A percentile compares a stretch with the other conserved stretches of the same genome.
phyloP scores from a whole-genome alignment of 2,113 vertebrate genomes.

The Trachemys scripta region DNA sequence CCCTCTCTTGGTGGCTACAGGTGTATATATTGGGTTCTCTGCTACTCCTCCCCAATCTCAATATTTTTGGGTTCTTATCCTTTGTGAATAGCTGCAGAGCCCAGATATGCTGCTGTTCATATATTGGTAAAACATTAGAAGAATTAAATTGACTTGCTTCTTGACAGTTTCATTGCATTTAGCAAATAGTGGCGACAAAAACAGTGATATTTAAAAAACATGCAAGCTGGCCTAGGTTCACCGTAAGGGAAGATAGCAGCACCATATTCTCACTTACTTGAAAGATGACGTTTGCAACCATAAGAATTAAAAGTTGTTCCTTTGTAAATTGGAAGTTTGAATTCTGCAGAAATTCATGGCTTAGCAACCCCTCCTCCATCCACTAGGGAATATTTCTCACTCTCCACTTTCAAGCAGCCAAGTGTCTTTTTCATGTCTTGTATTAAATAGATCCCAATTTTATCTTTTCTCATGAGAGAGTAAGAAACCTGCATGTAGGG shows the following conservation, averaged over 20 bases:
- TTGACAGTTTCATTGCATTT: background rate
- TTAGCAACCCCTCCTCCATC: background rate
- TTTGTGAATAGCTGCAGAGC: background rate
- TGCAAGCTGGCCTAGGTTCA: background rate
- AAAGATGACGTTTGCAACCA: background rate
- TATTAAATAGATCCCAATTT: background rate
- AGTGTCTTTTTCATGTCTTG: background rate
- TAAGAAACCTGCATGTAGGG: background rate
- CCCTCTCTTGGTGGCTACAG: background rate
- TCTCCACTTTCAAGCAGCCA: background rate
- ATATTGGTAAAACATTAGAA: background rate
- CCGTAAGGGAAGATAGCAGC: background rate
- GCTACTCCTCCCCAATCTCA: background rate
- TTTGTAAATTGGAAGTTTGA: background rate
- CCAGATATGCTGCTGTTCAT: background rate
- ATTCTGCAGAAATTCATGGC: background rate
- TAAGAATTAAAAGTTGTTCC: background rate
- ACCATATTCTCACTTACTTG: background rate
- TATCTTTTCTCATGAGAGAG: background rate
- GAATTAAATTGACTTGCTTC: background rate
- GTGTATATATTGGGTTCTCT: background rate
- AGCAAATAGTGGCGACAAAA: background rate
- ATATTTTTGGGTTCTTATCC: background rate
- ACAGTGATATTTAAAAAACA: background rate
- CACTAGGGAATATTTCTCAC: background rate